Evolutionary conservation across 2,888 invertebrate genomes (phyloP), one percentile per base, ranked within the genome.

Genomic region (Perithous albicinctus): DNA sequence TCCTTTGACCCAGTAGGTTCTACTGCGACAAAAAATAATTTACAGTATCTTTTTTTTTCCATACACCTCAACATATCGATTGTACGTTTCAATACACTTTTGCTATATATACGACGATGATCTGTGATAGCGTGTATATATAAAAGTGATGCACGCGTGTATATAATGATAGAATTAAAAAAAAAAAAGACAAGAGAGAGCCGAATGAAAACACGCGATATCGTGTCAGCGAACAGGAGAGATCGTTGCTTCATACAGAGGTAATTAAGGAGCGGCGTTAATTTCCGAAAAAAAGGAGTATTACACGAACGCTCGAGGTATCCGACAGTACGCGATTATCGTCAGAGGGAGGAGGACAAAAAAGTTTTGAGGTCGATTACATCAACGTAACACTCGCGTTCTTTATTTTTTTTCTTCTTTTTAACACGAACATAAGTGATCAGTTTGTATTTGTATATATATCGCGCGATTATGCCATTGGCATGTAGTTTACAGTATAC

Each of bases 241-340:
- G 82, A 74, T 72, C 82, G 84, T 82, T 85, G 86, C 85, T 85
- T 59, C 59, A 32, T 32, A 84, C 84, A 61, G 80, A 76, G 78
- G 89, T 85, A 86, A 87, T 87, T 87, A 86, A 84, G 83, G 84
- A 82, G 85, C 80, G 80, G 72, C 83, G 83, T 85, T 85, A 84
- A 86, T 86, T 85, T 83, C 84, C 84, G 54, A 66, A 67, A 77
- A 54, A 67, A 75, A 75, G 56, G 66, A 74, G 69, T 78, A 79
- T 75, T 46, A 72, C 67, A 29, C 61, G 32, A 35, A 18, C 59
- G 6, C 59, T 15, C 8, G 8, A 32, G 8, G 32, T 32, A 59
- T 18, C n/a, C 15, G 59, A 2, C 32, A 10, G 5, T 15, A 10
- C 72, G 72, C 59, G 82, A 82, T 78, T 75, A 78, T 75, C 78